phyloP scores from a whole-genome alignment of 2,113 vertebrate species.

The Platichthys stellatus region DNA sequence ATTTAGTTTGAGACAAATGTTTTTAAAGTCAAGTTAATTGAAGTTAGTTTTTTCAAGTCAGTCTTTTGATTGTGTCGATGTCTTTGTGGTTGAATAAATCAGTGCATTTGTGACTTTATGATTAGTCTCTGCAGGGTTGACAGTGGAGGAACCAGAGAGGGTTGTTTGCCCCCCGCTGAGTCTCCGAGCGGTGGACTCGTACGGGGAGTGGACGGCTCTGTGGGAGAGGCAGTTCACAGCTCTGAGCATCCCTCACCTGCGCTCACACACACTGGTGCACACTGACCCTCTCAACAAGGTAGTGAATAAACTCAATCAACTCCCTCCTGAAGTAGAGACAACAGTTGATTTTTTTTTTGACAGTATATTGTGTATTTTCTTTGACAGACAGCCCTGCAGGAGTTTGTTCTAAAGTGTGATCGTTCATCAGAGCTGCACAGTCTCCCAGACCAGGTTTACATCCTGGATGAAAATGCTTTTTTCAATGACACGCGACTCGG shows the following conservation, averaged over 20 bases:
- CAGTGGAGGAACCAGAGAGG: conserved; percentile 15
- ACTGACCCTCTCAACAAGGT: conserved; percentile 83
- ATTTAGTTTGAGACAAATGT: too few relatives aligned
- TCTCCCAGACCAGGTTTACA: conserved; percentile 78
- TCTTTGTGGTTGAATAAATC: background rate
- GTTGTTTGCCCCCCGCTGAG: conserved; percentile 30
- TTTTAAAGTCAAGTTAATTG: too few relatives aligned
- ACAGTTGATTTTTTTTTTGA: background rate
- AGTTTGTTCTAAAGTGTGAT: conserved; percentile 70
- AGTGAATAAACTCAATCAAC: background rate
- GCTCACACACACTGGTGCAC: conserved; percentile 84
- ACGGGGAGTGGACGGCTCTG: conserved; percentile 79
- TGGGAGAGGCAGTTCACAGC: conserved; percentile 84
- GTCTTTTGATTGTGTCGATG: too few relatives aligned
- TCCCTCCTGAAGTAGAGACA: background rate
- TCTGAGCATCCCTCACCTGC: conserved; percentile 83
- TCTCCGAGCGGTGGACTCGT: conserved; percentile 79
- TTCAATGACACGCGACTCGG: conserved; percentile 83
- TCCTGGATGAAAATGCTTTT: conserved; percentile 82
- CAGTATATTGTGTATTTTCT: background rate
- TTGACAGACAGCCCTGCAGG: conserved; percentile 79
- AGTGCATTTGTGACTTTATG: background rate
- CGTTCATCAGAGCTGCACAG: conserved; percentile 75
- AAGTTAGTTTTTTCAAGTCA: too few relatives aligned
- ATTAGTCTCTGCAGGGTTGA: conserved; percentile 37